Conservation (phyloP, 2,888 invertebrate genomes). For the Meloe dianella region DNA sequence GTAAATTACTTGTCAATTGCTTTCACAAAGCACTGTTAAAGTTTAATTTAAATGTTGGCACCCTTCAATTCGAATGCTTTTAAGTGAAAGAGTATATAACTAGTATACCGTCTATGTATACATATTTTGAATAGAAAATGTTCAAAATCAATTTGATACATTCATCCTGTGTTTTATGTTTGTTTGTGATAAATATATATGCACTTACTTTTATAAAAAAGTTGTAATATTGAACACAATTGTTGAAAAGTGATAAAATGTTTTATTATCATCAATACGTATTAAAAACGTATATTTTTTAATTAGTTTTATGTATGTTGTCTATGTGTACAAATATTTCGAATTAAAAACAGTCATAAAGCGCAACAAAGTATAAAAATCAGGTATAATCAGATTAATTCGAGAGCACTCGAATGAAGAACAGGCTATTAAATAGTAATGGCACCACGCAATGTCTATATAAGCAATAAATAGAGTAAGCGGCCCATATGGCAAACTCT, state of each 20-base stretch:
- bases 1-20: constrained; percentile 57
- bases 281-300: constrained; percentile 2
- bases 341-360: constrained; percentile 11
- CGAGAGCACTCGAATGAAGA: constrained; percentile 35
- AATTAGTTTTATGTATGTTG: constrained; percentile 21
- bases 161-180: neutral
- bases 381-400: constrained; percentile 36
- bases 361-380: constrained; percentile 33
- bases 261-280: neutral
- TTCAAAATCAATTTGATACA: neutral
- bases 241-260: constrained; percentile 5
- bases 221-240: neutral
- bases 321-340: constrained; percentile 12
- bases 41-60: constrained; percentile 54
- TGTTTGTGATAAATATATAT: neutral
- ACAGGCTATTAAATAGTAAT: constrained; percentile 50
- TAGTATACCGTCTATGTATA: constrained; percentile 27
- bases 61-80: constrained; percentile 40
- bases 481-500: constrained; percentile 55
- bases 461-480: constrained; percentile 44
- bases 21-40: constrained; percentile 52
- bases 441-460: constrained; percentile 52
- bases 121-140: neutral
- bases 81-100: constrained; percentile 41
- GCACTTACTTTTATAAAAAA: neutral